phyloP scores from a whole-genome alignment of 2,113 vertebrate species.

The Rhinoderma darwinii region DNA sequence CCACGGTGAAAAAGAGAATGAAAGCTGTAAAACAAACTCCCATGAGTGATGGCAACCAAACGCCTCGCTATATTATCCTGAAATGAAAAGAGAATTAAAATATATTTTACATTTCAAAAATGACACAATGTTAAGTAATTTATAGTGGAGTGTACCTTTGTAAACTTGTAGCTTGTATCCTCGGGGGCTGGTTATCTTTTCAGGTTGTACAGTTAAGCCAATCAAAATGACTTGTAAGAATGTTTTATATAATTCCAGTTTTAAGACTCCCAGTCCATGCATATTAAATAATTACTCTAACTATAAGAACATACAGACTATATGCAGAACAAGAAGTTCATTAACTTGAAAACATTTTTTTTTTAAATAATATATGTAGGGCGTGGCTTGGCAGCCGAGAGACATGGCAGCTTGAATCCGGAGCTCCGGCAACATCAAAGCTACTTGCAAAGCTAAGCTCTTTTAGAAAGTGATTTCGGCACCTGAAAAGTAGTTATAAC shows the following conservation, averaged over 20 bases:
- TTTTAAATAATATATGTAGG: too few species aligned
- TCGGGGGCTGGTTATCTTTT: slow-evolving; percentile 4
- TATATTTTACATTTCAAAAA: slow-evolving; percentile 56
- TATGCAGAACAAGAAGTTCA: neutral
- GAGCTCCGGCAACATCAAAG: too few species aligned
- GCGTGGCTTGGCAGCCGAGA: too few species aligned
- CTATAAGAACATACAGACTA: neutral
- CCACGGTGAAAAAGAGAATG: slow-evolving; percentile 68
- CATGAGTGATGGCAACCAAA: slow-evolving; percentile 42
- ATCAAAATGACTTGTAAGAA: neutral
- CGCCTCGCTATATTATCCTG: slow-evolving; percentile 44
- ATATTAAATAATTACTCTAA: neutral
- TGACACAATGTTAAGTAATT: neutral
- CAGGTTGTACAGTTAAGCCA: neutral
- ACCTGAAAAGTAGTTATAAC: too few species aligned
- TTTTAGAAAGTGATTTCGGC: too few species aligned
- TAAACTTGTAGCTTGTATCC: neutral
- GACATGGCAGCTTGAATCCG: too few species aligned
- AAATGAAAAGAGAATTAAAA: slow-evolving; percentile 62
- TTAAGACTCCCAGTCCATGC: neutral
- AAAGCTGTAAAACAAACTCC: slow-evolving; percentile 72
- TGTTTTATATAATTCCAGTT: neutral
- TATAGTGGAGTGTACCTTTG: neutral
- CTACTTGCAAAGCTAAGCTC: too few species aligned
- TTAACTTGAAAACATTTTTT: too few species aligned